These are phyloP conservation scores for Thymelicus sylvestris DNA, from an alignment of 2,888 invertebrate genomes.

Conservation along the genomic window DNA sequence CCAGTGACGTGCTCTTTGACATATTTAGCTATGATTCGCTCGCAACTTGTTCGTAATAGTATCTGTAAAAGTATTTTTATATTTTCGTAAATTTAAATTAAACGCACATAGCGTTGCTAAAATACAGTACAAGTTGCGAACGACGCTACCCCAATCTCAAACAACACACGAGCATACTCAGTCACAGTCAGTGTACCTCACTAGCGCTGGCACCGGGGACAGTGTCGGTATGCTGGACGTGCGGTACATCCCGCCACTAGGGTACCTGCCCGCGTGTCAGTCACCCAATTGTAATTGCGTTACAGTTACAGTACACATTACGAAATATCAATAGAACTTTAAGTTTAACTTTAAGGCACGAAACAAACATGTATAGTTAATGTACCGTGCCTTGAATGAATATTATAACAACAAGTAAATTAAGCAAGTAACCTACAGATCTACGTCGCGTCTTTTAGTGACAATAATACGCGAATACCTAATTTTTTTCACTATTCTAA, in stretches of 20 bases:
- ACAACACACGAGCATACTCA: constrained; percentile 68
- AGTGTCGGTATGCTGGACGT: constrained; percentile 96
- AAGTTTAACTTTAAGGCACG: not conserved
- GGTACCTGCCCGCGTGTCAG: constrained; percentile 77
- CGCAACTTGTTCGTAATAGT: constrained; percentile 52
- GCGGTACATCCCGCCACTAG: constrained; percentile 92
- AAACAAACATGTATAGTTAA: not conserved
- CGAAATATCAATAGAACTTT: not conserved
- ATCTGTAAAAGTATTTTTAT: not conserved
- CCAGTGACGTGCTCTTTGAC: constrained; percentile 56
- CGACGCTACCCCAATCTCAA: constrained; percentile 55
- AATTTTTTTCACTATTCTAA: not conserved
- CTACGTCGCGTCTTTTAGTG: not conserved
- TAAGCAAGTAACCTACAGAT: not conserved
- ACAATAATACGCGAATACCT: too few species aligned
- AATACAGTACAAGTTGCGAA: constrained; percentile 54
- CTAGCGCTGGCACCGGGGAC: constrained; percentile 88
- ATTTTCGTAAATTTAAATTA: not conserved
- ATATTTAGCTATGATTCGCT: constrained; percentile 46
- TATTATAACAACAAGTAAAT: not conserved
- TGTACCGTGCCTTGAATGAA: not conserved
- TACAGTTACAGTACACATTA: constrained; percentile 9
- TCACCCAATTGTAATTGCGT: constrained; percentile 55
- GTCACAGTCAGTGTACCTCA: constrained; percentile 85
- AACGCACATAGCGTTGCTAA: constrained; percentile 6